phyloP scores from a whole-genome alignment of 1,140 invertebrate genomes.

The Achroia grisella region DNA sequence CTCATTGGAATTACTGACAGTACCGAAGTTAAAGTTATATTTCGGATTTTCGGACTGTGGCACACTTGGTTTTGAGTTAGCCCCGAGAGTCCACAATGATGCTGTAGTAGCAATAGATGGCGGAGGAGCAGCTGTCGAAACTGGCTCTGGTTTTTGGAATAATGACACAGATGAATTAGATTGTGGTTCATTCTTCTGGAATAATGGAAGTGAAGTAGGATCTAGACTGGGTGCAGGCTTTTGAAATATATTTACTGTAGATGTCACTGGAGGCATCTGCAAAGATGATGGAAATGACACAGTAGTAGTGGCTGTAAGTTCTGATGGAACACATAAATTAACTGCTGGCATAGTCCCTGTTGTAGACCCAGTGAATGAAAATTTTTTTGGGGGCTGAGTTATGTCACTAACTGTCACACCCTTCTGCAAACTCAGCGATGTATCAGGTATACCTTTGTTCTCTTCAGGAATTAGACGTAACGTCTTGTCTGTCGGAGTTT shows the following conservation, averaged over 20 bases:
- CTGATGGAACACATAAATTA: not conserved
- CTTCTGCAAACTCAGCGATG: not conserved
- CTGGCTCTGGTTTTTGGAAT: conserved; percentile 29
- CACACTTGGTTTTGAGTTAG: conserved; percentile 9
- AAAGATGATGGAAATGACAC: not conserved
- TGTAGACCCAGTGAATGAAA: not conserved
- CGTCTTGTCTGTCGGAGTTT: not conserved
- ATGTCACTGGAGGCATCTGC: conserved; percentile 6
- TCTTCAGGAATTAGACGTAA: not conserved
- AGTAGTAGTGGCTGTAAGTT: conserved; percentile 4
- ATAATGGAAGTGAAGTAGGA: conserved; percentile 18
- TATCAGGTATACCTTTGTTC: conserved; percentile 4
- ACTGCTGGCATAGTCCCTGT: not conserved
- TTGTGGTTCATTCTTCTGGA: conserved; percentile 22
- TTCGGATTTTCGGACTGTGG: conserved; percentile 32
- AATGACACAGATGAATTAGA: conserved; percentile 11
- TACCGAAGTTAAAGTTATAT: conserved; percentile 43
- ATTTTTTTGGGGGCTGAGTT: not conserved
- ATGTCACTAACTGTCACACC: not conserved
- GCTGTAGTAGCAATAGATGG: conserved; percentile 13
- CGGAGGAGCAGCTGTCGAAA: conserved; percentile 11
- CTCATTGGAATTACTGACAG: conserved; percentile 20
- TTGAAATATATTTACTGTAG: conserved; percentile 19
- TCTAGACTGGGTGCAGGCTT: conserved; percentile 8
- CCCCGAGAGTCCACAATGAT: conserved; percentile 42